Evolutionary conservation across 2,888 invertebrate species (phyloP), one percentile per base, ranked within the genome.

Genomic region (Diloba caeruleocephala): DNA sequence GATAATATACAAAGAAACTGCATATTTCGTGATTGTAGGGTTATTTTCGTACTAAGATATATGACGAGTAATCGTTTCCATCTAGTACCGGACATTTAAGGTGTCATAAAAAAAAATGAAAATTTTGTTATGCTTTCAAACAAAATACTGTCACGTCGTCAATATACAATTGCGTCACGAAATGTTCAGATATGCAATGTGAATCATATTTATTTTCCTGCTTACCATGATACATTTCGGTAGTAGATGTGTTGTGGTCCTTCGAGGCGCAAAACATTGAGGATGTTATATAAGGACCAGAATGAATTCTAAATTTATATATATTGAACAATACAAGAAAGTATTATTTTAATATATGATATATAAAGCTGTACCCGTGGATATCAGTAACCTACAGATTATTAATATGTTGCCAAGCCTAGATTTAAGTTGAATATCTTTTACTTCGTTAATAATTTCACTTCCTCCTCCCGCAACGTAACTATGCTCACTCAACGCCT

Each of bases 1-100:
- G 37, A 61, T 46, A 42, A 39, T 8, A 32, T 28, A 45, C 13
- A 66, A 53, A 46, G 26, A 37, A 41, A 37, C 15, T 28, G 9
- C 10, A 21, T 25, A 14, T 15, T 36, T 15, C 9, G 8, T 33
- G 14, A 19, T 26, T 14, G 1, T n/a, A 29, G 1, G 28, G 26
- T 10, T 9, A 28, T 21, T 37, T 21, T 34, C 25, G 10, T 23
- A 8, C 32, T 59, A 31, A 39, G 23, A 7, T 3, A 3, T 0
- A 43, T 65, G 39, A 61, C 36, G 15, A n/a, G n/a, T n/a, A n/a
- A n/a, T 32, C 10, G 23, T 6, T 8, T 21, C 8, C 10, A 12
- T 15, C 7, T 8, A 28, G 12, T 14, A 19, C 6, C 2, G 21
- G 14, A 10, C 37, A 32, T 66, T n/a, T n/a, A n/a, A n/a, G n/a